phyloP scores from a whole-genome alignment of 2,797 vertebrate species.

The Rhynchonycteris naso region DNA sequence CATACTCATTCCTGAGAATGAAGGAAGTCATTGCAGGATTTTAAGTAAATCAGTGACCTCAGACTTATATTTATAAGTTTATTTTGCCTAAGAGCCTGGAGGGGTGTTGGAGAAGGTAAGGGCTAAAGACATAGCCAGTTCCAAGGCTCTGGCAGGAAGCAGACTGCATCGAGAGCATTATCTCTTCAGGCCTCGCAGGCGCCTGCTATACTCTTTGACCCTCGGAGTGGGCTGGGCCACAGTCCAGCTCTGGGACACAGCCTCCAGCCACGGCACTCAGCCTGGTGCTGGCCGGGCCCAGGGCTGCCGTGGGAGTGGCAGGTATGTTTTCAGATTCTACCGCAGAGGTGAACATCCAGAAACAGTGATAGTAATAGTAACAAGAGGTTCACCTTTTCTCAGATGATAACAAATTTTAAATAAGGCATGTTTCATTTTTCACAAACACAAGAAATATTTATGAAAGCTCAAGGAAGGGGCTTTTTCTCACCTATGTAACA shows the following conservation, averaged over 20 bases:
- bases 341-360: neutral
- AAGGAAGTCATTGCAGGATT: neutral
- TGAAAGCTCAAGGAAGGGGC: neutral
- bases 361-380: neutral
- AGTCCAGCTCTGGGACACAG: neutral
- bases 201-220: neutral
- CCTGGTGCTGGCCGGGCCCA: neutral
- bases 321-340: neutral
- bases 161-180: neutral
- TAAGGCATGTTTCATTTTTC: neutral
- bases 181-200: neutral
- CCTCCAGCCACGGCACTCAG: too few relatives aligned
- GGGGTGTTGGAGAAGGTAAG: neutral
- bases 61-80: neutral
- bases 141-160: neutral
- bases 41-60: neutral
- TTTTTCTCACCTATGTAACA: neutral
- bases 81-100: neutral
- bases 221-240: accelerated
- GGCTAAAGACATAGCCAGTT: neutral
- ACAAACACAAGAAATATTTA: neutral
- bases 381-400: neutral
- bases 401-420: neutral
- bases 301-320: accelerated
- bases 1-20: neutral